phyloP scores from a whole-genome alignment of 1,140 invertebrate species.

The Platorchestia sp. region DNA sequence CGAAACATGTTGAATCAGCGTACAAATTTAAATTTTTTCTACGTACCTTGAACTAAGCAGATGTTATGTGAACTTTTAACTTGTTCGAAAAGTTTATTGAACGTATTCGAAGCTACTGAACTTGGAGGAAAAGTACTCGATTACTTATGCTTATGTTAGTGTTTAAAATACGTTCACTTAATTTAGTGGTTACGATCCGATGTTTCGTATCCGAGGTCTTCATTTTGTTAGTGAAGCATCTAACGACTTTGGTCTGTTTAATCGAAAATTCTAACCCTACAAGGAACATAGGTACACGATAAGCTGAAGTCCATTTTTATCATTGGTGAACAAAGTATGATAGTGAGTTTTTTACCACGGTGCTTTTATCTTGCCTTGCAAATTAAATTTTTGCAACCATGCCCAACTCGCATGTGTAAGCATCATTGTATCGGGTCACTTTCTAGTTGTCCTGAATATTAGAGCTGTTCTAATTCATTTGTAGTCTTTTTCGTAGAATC shows the following conservation, averaged over 20 bases:
- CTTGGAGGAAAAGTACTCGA: not conserved
- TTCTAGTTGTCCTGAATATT: not conserved
- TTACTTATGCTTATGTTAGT: not conserved
- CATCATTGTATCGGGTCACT: not conserved
- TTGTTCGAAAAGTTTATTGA: not conserved
- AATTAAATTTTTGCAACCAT: not conserved
- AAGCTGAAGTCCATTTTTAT: too few relatives aligned
- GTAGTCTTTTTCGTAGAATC: not conserved
- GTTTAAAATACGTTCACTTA: not conserved
- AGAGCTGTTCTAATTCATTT: not conserved
- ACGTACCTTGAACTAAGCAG: not conserved
- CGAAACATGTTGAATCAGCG: not conserved
- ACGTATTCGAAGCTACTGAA: not conserved
- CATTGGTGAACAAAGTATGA: not conserved
- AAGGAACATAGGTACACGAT: too few relatives aligned
- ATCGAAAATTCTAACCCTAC: too few relatives aligned
- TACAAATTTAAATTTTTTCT: not conserved
- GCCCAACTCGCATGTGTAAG: not conserved
- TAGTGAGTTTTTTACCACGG: not conserved
- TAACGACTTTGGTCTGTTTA: too few relatives aligned
- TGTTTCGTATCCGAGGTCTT: not conserved
- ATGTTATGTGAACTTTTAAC: not conserved
- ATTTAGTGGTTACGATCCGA: not conserved
- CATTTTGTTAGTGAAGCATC: too few relatives aligned
- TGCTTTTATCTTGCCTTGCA: not conserved